Percentiles rank a stretch among this genome's conserved stretches.
phyloP scores from a whole-genome alignment of 2,113 vertebrate genomes.

The Bettongia penicillata region DNA sequence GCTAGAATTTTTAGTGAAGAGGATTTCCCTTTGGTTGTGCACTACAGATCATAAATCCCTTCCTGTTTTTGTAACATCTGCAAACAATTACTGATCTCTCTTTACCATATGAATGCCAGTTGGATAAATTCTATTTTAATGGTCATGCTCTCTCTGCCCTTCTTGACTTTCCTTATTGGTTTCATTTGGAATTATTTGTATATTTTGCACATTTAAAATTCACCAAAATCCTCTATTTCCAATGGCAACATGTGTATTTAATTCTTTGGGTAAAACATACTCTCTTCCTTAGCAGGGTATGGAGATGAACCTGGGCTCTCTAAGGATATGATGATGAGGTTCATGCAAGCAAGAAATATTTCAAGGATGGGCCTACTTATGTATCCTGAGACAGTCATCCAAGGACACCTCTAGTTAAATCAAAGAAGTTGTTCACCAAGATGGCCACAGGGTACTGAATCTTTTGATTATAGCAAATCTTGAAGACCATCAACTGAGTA shows the following conservation, averaged over 20 bases:
- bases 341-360: too few relatives aligned
- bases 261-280: background rate
- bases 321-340: background rate
- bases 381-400: background rate
- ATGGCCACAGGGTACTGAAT: background rate
- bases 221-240: background rate
- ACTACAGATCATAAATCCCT: background rate
- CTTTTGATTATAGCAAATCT: background rate
- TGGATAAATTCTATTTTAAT: background rate
- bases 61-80: background rate
- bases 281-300: background rate
- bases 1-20: background rate
- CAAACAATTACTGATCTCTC: background rate
- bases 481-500: background rate
- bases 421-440: background rate
- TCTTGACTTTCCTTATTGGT: background rate
- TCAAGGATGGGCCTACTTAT: background rate
- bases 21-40: background rate
- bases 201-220: background rate
- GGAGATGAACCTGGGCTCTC: background rate
- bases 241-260: background rate
- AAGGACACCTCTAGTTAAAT: background rate
- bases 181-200: background rate
- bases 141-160: background rate
- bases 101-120: background rate